Evolutionary conservation across 2,797 vertebrate genomes (phyloP).

Genomic region (Vipera latastei): DNA sequence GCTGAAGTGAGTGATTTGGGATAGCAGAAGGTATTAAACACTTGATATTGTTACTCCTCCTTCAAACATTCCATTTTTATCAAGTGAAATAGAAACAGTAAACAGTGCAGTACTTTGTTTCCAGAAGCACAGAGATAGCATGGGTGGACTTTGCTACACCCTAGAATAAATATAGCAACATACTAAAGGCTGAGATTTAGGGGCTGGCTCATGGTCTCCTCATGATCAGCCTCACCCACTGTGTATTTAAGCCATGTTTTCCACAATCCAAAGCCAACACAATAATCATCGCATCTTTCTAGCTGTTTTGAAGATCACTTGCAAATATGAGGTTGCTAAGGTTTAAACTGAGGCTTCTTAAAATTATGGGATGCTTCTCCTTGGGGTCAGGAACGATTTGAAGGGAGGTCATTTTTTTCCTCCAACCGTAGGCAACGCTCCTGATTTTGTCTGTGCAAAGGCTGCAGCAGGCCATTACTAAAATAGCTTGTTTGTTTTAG

Average conservation of each 20-base stretch:
- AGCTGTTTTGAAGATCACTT: background rate
- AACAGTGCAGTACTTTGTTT: background rate
- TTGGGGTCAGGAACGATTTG: background rate
- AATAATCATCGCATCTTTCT: background rate
- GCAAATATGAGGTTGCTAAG: background rate
- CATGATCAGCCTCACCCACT: background rate
- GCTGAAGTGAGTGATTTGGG: background rate
- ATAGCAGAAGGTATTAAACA: background rate
- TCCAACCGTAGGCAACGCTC: background rate
- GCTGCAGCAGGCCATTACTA: background rate
- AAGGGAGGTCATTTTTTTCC: background rate
- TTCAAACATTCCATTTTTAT: background rate
- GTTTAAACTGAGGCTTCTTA: background rate
- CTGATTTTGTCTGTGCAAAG: background rate
- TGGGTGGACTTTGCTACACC: background rate
- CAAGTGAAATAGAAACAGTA: background rate
- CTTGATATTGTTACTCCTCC: background rate
- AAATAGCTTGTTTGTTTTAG: slow-evolving; percentile 63
- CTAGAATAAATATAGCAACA: background rate
- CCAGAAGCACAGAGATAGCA: background rate
- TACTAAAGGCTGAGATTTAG: background rate
- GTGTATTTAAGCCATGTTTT: background rate
- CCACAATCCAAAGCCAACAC: background rate
- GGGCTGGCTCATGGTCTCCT: background rate
- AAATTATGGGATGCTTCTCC: background rate